These are phyloP conservation scores for Sturmia bella DNA, from an alignment of 2,888 invertebrate genomes.

Conservation along the genomic window DNA sequence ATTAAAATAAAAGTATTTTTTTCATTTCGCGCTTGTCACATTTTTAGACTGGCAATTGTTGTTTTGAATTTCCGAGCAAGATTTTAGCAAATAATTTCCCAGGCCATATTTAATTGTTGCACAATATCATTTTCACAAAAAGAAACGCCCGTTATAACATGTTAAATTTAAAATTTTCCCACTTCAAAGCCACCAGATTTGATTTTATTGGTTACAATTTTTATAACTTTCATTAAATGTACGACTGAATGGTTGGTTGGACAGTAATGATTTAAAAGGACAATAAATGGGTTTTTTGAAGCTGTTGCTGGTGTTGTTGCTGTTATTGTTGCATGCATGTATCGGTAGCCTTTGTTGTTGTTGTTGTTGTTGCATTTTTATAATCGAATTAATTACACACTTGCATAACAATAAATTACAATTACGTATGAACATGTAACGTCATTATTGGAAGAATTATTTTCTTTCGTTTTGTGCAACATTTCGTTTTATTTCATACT, in stretches of 20 bases:
- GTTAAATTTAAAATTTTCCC: neutral
- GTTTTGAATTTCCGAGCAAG: no score
- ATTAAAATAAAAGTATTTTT: no score
- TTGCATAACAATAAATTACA: constrained; percentile 71
- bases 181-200: constrained; percentile 6
- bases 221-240: neutral
- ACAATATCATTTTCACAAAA: neutral
- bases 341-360: constrained; percentile 51
- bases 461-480: constrained; percentile 59
- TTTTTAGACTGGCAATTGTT: no score
- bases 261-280: constrained; percentile 45
- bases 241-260: constrained; percentile 54
- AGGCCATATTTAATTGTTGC: neutral
- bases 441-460: constrained; percentile 69
- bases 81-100: neutral
- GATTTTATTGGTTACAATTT: constrained; percentile 2
- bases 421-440: constrained; percentile 68
- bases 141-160: neutral
- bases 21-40: no score
- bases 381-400: constrained; percentile 71
- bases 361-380: constrained; percentile 44
- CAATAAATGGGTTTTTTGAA: constrained; percentile 43
- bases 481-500: constrained; percentile 55
- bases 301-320: constrained; percentile 12
- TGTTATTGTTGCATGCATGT: constrained; percentile 7